A percentile compares a stretch with the other conserved stretches of the same genome.
Evolutionary conservation across 1,140 invertebrate genomes (phyloP).

Genomic region (Aplysia californica): DNA sequence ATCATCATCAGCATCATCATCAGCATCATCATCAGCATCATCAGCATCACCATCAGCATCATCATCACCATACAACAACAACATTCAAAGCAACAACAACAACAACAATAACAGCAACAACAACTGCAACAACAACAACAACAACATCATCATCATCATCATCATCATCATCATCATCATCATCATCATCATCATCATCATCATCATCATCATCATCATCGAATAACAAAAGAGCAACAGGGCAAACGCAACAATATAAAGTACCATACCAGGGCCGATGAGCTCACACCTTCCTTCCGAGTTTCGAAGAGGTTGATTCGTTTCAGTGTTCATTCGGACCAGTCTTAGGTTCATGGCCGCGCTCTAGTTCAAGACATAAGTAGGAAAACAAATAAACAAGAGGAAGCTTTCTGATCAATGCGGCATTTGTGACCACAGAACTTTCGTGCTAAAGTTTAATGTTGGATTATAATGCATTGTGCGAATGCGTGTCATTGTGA

Average conservation of each 20-base stretch:
- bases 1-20: too few relatives aligned
- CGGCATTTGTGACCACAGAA: too few relatives aligned
- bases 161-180: constrained; percentile 1
- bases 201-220: constrained; percentile 1
- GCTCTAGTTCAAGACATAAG: neutral
- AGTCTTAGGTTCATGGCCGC: neutral
- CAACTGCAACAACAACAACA: neutral
- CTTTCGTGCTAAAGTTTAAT: too few relatives aligned
- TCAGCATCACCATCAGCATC: too few relatives aligned
- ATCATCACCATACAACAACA: too few relatives aligned
- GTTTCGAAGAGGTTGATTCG: neutral
- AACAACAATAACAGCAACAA: too few relatives aligned
- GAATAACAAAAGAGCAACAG: neutral
- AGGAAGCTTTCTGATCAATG: too few relatives aligned
- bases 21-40: too few relatives aligned
- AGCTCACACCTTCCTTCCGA: neutral
- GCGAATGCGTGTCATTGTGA: too few relatives aligned
- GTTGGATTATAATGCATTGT: too few relatives aligned
- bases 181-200: constrained; percentile 3
- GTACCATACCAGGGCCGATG: neutral
- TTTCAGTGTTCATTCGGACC: neutral
- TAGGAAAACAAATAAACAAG: too few relatives aligned
- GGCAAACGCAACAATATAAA: neutral
- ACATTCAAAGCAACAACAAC: too few relatives aligned
- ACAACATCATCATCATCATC: neutral